Conservation (phyloP, 2,797 vertebrate genomes). For the Pantherophis vulpinus region DNA sequence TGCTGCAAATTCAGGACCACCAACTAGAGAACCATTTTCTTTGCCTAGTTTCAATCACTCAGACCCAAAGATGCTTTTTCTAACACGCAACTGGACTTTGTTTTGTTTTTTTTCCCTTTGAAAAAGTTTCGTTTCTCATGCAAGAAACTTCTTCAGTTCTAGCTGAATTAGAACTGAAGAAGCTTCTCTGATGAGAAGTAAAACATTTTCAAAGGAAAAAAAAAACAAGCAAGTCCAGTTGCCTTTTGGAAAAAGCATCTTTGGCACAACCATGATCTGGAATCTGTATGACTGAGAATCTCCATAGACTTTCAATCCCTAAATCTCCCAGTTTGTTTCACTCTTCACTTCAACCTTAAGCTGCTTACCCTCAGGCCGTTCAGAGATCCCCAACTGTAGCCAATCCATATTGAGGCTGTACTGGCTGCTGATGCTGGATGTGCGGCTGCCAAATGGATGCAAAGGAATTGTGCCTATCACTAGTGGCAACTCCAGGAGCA, state of each 20-base stretch:
- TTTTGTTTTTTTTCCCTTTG: background rate
- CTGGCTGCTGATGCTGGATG: constrained; percentile 90
- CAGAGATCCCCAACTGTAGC: constrained; percentile 81
- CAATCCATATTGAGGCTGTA: constrained; percentile 88
- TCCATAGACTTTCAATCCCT: background rate
- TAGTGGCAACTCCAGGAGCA: constrained; percentile 89
- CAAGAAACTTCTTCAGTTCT: background rate
- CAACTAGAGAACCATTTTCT: background rate
- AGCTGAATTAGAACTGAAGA: background rate
- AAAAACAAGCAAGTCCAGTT: background rate
- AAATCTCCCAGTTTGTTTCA: background rate
- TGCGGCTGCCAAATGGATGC: constrained; percentile 88
- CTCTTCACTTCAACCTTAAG: background rate
- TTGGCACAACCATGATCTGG: background rate
- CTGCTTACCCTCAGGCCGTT: constrained; percentile 88
- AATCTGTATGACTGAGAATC: background rate
- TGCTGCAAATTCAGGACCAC: background rate
- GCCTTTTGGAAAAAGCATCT: background rate
- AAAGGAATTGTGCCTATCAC: constrained; percentile 94
- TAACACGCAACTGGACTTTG: background rate
- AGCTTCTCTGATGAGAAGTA: background rate
- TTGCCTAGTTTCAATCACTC: background rate
- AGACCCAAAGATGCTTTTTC: background rate
- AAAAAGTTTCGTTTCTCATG: background rate
- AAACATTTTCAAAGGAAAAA: background rate